These are phyloP conservation scores for Oophaga pumilio DNA, from an alignment of 2,113 vertebrate species.

Conservation along the genomic window DNA sequence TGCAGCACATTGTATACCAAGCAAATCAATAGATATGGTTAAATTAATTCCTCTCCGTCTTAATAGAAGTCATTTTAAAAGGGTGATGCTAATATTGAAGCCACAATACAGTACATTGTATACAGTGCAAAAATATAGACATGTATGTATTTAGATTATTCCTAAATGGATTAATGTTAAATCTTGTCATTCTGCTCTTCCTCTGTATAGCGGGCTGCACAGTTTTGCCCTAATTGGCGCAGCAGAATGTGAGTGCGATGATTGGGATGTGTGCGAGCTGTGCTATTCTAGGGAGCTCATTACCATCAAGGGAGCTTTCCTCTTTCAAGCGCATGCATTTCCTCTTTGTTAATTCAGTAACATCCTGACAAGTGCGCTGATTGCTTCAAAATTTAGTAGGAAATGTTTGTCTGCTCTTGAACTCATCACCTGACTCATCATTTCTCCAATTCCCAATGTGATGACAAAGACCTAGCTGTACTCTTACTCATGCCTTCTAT, in stretches of 20 bases:
- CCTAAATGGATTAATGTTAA: background rate
- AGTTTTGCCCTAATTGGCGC: background rate
- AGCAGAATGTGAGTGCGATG: background rate
- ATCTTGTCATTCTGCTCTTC: background rate
- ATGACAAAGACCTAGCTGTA: constrained; percentile 9
- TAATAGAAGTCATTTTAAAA: too few relatives aligned
- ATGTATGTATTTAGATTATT: background rate
- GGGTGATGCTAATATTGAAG: too few relatives aligned
- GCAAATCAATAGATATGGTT: too few relatives aligned
- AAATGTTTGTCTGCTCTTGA: constrained; percentile 14
- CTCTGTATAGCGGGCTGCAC: background rate
- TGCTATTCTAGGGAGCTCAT: constrained; percentile 13
- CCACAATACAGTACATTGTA: too few relatives aligned
- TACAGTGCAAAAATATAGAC: background rate
- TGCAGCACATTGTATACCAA: too few relatives aligned
- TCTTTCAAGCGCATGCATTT: background rate
- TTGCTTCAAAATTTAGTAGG: constrained; percentile 30
- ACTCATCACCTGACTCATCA: constrained; percentile 29
- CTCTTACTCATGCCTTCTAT: background rate
- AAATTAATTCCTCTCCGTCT: too few relatives aligned
- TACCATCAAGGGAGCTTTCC: constrained; percentile 39
- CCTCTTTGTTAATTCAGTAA: constrained; percentile 39
- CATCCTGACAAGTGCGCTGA: constrained; percentile 35
- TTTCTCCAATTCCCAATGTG: background rate
- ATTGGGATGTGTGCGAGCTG: constrained; percentile 7